A percentile compares a stretch with the other conserved stretches of the same genome.
phyloP scores from a whole-genome alignment of 2,888 invertebrate genomes.

The Schizaphis graminum region DNA sequence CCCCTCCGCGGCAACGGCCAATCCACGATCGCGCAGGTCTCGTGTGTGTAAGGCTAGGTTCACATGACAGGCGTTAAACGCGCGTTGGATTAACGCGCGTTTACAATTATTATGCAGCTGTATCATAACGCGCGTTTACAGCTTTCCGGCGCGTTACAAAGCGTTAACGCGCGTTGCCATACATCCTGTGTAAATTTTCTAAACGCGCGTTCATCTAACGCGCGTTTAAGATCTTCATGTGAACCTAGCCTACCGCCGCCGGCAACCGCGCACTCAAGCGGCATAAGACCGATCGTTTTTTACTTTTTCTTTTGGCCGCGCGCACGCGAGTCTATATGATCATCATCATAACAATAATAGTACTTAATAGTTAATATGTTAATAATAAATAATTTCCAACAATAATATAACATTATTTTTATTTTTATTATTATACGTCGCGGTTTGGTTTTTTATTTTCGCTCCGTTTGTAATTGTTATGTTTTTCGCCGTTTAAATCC shows the following conservation, averaged over 20 bases:
- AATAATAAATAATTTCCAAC: background rate
- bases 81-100: no score
- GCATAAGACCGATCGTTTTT: background rate
- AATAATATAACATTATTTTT: background rate
- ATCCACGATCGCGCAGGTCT: background rate
- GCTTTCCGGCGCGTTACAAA: no score
- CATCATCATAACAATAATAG: background rate
- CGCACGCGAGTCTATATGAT: background rate
- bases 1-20: constrained; percentile 3
- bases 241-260: no score
- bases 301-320: background rate
- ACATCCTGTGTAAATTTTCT: no score
- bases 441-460: background rate
- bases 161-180: no score
- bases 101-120: no score
- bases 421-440: background rate
- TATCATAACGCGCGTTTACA: no score
- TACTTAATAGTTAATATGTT: no score
- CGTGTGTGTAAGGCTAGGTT: background rate
- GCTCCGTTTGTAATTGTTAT: background rate
- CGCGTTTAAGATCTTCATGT: no score
- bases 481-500: background rate
- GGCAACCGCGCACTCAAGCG: background rate
- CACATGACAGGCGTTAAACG: no score
- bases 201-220: no score